Percentiles rank a stretch among this genome's conserved stretches.
These are phyloP conservation scores for Physeter macrocephalus DNA, from an alignment of 2,113 vertebrate genomes.

Conservation along the genomic window DNA sequence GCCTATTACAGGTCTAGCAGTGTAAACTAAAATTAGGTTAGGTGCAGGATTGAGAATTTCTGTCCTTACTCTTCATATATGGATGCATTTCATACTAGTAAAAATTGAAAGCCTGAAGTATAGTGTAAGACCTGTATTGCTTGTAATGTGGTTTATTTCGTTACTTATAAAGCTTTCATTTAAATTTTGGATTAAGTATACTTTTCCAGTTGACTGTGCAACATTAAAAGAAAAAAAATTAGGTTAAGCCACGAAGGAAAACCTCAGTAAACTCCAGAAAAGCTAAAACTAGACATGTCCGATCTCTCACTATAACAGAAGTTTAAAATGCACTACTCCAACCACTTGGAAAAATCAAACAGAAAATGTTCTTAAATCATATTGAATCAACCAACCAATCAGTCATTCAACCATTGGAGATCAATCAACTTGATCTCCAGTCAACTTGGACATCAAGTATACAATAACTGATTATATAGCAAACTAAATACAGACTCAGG, in stretches of 20 bases:
- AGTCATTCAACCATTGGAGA: no score
- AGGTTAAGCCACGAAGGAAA: background rate
- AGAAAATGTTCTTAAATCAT: constrained; percentile 10
- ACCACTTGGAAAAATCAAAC: constrained; percentile 28
- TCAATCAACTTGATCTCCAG: no score
- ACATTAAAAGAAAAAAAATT: background rate
- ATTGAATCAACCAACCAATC: background rate
- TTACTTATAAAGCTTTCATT: constrained; percentile 15
- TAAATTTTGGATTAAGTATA: background rate
- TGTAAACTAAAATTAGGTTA: constrained; percentile 29
- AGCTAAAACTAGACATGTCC: background rate
- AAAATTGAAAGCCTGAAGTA: background rate
- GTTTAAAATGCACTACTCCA: background rate
- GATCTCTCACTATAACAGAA: background rate
- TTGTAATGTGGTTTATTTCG: background rate
- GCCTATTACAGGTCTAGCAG: background rate
- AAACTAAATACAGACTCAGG: background rate
- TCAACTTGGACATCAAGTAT: background rate
- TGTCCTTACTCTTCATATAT: background rate
- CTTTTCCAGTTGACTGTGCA: background rate
- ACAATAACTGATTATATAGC: background rate
- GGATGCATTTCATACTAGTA: background rate
- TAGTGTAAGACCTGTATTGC: background rate
- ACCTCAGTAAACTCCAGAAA: constrained; percentile 2
- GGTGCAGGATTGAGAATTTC: background rate